phyloP scores from a whole-genome alignment of 2,113 vertebrate genomes.

The Rhabdornis inornatus region DNA sequence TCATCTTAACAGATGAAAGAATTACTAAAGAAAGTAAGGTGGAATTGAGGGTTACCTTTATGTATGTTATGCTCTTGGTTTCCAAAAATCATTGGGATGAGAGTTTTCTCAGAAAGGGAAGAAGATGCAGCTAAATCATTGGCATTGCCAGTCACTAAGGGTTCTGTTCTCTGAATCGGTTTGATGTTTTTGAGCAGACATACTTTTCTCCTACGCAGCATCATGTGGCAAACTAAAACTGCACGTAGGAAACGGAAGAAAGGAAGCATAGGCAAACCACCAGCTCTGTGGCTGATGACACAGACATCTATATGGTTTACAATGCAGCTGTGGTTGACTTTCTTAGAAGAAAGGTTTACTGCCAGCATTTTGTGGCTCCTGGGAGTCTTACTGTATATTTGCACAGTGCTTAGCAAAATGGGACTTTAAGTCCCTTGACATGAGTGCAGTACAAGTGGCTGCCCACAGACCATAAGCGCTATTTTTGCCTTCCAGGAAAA shows the following conservation, averaged over 20 bases:
- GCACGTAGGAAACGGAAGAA: neutral
- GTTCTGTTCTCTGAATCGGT: neutral
- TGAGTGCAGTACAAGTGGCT: neutral
- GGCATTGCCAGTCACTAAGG: neutral
- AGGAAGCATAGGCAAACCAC: neutral
- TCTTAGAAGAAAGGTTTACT: slow-evolving; percentile 23
- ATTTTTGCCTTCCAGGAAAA: neutral
- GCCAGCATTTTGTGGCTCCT: neutral
- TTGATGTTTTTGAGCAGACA: neutral
- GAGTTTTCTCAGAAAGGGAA: neutral
- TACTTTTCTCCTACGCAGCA: neutral
- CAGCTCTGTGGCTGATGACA: neutral
- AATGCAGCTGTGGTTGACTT: slow-evolving; percentile 16
- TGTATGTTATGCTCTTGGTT: neutral
- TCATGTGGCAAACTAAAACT: neutral
- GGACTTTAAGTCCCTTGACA: neutral
- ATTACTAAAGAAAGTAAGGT: neutral
- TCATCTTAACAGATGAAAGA: neutral
- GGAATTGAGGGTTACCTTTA: neutral
- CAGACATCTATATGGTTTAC: neutral
- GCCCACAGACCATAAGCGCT: neutral
- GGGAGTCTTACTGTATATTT: neutral
- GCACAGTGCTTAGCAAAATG: neutral
- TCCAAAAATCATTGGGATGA: neutral
- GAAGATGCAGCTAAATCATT: neutral